These are phyloP conservation scores for Aurelia aurita complex sp. Pacific DNA, from an alignment of 30 jellyfish, hydroid and myxozoan species.

Conservation along the genomic window DNA sequence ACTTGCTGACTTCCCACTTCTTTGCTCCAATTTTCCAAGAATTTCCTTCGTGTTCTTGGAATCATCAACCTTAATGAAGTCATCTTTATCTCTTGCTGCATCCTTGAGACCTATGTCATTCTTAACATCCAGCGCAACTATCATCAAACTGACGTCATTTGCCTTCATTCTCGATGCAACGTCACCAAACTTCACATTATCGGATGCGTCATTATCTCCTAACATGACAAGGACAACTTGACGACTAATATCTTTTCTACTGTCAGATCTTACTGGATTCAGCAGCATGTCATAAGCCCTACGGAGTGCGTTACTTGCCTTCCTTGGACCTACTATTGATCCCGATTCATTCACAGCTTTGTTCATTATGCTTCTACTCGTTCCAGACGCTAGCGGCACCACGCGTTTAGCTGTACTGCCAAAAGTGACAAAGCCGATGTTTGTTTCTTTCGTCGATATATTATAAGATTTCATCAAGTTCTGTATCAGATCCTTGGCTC, in stretches of 20 bases:
- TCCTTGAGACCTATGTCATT: not conserved
- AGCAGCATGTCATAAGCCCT: constrained; percentile 6
- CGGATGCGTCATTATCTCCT: constrained; percentile 1
- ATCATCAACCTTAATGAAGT: constrained; percentile 3
- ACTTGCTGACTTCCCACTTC: constrained; percentile 48
- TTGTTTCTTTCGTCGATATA: constrained; percentile 29
- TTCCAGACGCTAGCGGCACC: constrained; percentile 16
- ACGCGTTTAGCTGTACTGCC: constrained; percentile 1
- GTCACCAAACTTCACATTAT: not conserved
- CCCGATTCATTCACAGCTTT: not conserved
- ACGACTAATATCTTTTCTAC: not conserved
- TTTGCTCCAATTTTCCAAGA: constrained; percentile 30
- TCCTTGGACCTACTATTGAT: constrained; percentile 15
- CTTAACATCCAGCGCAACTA: constrained; percentile 8
- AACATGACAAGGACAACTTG: constrained; percentile 15
- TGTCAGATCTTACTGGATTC: not conserved
- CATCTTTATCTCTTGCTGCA: constrained; percentile 3
- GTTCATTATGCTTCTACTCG: not conserved
- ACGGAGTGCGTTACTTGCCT: constrained; percentile 5
- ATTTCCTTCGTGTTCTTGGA: not conserved
- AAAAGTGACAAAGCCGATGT: constrained; percentile 32
- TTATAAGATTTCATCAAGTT: constrained; percentile 4
- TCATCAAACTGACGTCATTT: not conserved
- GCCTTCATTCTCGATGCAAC: not conserved
- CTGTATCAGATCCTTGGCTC: not conserved